Conservation (phyloP, 1,140 invertebrate genomes). For the Bombus waltoni region DNA sequence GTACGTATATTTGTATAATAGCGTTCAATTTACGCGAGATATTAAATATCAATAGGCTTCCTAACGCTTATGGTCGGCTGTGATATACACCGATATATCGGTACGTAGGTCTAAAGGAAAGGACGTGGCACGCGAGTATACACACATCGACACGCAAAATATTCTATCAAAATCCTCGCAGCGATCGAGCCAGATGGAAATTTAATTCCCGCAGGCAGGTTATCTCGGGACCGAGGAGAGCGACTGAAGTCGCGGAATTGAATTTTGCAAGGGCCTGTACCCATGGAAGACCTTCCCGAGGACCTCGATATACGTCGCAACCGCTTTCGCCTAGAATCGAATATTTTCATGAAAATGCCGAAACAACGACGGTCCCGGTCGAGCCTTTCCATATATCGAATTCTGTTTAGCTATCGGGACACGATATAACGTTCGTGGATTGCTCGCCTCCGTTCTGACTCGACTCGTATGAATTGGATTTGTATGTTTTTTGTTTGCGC, state of each 20-base stretch:
- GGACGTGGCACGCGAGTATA: neutral
- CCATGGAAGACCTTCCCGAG: neutral
- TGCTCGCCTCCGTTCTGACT: neutral
- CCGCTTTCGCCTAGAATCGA: slow-evolving; percentile 11
- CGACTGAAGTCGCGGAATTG: slow-evolving; percentile 55
- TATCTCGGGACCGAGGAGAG: slow-evolving; percentile 44
- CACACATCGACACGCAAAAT: slow-evolving; percentile 47
- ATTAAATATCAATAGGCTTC: too few species aligned
- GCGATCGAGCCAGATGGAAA: slow-evolving; percentile 63
- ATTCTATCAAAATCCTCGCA: slow-evolving; percentile 53
- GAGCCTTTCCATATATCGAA: slow-evolving; percentile 4
- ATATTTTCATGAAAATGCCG: slow-evolving; percentile 29
- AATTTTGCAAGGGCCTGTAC: slow-evolving; percentile 58
- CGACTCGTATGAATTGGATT: neutral
- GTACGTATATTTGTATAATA: too few species aligned
- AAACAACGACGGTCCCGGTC: slow-evolving; percentile 18
- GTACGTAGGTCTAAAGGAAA: neutral
- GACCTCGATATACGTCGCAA: slow-evolving; percentile 9
- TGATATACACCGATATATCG: too few species aligned
- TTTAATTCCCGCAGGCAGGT: slow-evolving; percentile 62
- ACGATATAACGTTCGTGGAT: slow-evolving; percentile 12
- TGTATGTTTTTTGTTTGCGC: too few species aligned
- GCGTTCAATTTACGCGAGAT: too few species aligned
- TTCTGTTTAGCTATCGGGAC: slow-evolving; percentile 9
- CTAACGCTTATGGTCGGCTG: too few species aligned